These are phyloP conservation scores for Ciconia nigra DNA, from an alignment of 2,797 vertebrate genomes.

Conservation along the genomic window DNA sequence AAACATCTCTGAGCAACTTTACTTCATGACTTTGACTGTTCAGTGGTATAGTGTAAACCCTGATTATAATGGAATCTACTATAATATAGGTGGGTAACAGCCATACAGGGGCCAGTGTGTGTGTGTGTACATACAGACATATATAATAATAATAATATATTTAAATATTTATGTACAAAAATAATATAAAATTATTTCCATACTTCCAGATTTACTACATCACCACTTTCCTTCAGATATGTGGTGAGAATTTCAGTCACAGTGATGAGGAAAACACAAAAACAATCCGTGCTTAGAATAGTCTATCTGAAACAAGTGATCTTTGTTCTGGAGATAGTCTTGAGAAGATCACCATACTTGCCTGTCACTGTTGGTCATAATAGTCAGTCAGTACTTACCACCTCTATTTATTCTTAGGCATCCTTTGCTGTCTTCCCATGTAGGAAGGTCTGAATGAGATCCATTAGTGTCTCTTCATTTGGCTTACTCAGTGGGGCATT, in stretches of 20 bases:
- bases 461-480: not conserved
- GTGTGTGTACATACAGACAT: rapidly evolving
- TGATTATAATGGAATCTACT: not conserved
- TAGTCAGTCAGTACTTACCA: not conserved
- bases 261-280: not conserved
- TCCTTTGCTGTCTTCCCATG: not conserved
- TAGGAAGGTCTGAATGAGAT: not conserved
- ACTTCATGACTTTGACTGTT: not conserved
- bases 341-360: not conserved
- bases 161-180: not conserved
- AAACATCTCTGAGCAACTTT: not conserved
- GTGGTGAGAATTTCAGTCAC: not conserved
- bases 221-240: not conserved
- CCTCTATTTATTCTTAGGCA: not conserved
- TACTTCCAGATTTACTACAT: not conserved
- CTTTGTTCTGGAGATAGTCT: not conserved
- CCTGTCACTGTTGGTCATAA: not conserved
- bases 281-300: not conserved
- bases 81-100: not conserved
- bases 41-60: not conserved
- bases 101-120: rapidly evolving
- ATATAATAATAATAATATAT: not conserved
- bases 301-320: not conserved
- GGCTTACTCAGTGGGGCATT: not conserved
- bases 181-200: not conserved